Conservation (phyloP, 30 jellyfish, hydroid and myxozoan genomes). For the Chrysaora quinquecirrha region DNA sequence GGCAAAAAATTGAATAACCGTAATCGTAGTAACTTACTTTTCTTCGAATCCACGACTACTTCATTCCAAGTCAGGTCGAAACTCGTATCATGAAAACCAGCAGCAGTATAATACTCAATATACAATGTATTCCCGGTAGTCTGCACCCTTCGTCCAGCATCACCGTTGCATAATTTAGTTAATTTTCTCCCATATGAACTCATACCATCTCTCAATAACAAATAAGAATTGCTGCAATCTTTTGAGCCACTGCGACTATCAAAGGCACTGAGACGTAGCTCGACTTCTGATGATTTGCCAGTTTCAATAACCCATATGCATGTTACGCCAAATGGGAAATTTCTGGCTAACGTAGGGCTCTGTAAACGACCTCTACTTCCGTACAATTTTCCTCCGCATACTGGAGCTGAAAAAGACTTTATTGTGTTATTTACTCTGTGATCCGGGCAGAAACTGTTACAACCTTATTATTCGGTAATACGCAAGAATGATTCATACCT, state of each 20-base stretch:
- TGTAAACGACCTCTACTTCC: slow-evolving; percentile 58
- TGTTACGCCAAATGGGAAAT: slow-evolving; percentile 32
- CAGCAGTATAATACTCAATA: not conserved
- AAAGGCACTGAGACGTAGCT: slow-evolving; percentile 15
- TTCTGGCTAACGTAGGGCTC: slow-evolving; percentile 42
- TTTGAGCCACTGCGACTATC: not conserved
- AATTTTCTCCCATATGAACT: slow-evolving; percentile 55
- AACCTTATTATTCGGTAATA: too few relatives aligned
- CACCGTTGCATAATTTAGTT: slow-evolving; percentile 27
- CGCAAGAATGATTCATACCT: too few relatives aligned
- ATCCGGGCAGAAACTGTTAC: too few relatives aligned
- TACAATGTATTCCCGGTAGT: slow-evolving; percentile 13
- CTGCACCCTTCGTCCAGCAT: slow-evolving; percentile 27
- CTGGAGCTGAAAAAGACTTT: slow-evolving; percentile 50
- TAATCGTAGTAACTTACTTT: too few relatives aligned
- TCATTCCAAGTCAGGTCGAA: slow-evolving; percentile 21
- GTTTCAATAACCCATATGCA: slow-evolving; percentile 69
- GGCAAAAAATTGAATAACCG: too few relatives aligned
- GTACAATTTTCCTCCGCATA: slow-evolving; percentile 69
- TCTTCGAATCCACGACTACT: too few relatives aligned
- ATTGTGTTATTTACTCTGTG: too few relatives aligned
- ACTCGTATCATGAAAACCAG: not conserved
- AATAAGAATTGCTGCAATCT: slow-evolving; percentile 45
- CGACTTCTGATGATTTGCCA: slow-evolving; percentile 50
- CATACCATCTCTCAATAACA: slow-evolving; percentile 80